A percentile compares a stretch with the other conserved stretches of the same genome.
phyloP scores from a whole-genome alignment of 2,888 invertebrate species.

The Nebria brevicollis region DNA sequence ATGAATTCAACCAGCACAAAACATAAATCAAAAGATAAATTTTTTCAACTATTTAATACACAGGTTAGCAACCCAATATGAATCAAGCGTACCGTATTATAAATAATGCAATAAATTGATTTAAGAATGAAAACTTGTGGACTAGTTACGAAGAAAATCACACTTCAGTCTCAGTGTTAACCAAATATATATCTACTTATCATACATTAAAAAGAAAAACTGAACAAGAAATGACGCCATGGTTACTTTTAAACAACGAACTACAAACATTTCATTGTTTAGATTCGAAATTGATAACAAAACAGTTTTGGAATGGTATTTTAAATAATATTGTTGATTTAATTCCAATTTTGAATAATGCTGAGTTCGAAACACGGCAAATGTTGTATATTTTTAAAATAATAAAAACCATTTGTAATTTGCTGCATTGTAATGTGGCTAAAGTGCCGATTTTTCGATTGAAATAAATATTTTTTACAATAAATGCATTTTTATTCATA shows the following conservation, averaged over 20 bases:
- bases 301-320: slow-evolving; percentile 25
- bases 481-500: background rate
- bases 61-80: slow-evolving; percentile 3
- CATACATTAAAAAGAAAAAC: slow-evolving; percentile 22
- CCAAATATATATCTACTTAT: slow-evolving; percentile 20
- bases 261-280: slow-evolving; percentile 21
- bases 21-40: slow-evolving; percentile 20
- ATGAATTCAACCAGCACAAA: background rate
- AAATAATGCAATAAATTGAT: slow-evolving; percentile 6
- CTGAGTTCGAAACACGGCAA: background rate
- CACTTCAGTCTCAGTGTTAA: background rate
- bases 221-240: background rate
- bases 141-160: background rate
- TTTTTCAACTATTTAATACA: background rate
- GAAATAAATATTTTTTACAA: slow-evolving; percentile 8
- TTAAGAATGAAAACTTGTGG: slow-evolving; percentile 25
- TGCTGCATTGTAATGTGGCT: background rate
- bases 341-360: slow-evolving; percentile 12
- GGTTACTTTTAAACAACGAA: slow-evolving; percentile 27
- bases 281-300: background rate
- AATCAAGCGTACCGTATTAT: background rate
- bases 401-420: slow-evolving; percentile 34
- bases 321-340: slow-evolving; percentile 17
- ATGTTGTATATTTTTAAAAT: slow-evolving; percentile 25
- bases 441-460: slow-evolving; percentile 28